These are phyloP conservation scores for Mionectes olivaceus DNA, from an alignment of 2,797 vertebrate genomes.

Conservation along the genomic window DNA sequence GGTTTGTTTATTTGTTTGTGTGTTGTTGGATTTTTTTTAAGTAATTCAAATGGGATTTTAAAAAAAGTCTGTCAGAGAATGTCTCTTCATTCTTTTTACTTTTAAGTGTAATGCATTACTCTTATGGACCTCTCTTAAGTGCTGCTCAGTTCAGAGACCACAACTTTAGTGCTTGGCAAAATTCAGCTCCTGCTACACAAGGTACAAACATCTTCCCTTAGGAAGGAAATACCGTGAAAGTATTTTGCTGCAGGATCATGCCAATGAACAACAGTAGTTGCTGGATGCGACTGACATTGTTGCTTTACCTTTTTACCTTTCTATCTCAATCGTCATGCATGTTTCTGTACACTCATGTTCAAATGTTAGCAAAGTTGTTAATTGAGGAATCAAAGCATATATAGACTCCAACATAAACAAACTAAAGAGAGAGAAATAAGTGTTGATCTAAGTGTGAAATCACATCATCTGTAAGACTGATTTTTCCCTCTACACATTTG, in stretches of 20 bases:
- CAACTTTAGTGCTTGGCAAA: neutral
- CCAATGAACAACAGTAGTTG: neutral
- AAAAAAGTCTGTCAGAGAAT: neutral
- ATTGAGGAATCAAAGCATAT: neutral
- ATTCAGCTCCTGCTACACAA: neutral
- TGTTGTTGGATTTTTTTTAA: neutral
- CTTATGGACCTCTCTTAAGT: neutral
- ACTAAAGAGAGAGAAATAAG: neutral
- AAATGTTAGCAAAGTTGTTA: neutral
- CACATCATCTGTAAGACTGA: neutral
- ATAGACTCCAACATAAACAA: neutral
- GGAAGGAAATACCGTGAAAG: neutral
- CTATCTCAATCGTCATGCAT: rapidly evolving
- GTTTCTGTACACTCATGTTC: neutral
- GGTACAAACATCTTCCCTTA: neutral
- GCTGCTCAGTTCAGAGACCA: neutral
- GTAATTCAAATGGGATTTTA: neutral
- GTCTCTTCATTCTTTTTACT: neutral
- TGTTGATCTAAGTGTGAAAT: neutral
- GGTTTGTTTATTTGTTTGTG: neutral
- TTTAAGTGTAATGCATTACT: neutral
- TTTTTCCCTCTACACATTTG: neutral
- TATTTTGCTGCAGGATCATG: neutral
- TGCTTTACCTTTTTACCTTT: neutral
- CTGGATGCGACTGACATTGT: neutral